These are phyloP conservation scores for Tonatia bakeri DNA, from an alignment of 2,113 vertebrate genomes.

Conservation along the genomic window DNA sequence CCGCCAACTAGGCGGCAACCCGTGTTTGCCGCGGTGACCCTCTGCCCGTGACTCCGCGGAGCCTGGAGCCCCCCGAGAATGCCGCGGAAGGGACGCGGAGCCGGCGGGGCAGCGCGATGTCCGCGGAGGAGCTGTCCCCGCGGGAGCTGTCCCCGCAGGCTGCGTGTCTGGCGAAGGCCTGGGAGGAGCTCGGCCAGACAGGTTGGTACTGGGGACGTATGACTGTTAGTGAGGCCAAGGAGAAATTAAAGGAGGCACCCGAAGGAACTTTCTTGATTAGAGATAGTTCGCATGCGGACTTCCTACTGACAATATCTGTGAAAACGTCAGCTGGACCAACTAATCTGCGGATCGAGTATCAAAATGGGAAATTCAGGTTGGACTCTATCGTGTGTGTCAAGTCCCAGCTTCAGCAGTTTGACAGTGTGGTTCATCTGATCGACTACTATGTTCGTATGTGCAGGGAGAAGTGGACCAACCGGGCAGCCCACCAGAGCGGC, in stretches of 20 bases:
- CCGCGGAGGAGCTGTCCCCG: constrained; percentile 59
- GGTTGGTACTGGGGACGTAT: constrained; percentile 97
- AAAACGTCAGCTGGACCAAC: constrained; percentile 96
- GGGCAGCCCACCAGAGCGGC: constrained; percentile 84
- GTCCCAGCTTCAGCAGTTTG: constrained; percentile 93
- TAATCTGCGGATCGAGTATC: constrained; percentile 94
- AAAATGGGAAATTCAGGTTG: constrained; percentile 94
- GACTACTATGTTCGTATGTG: constrained; percentile 94
- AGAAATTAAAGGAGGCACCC: constrained; percentile 89
- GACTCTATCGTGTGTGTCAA: constrained; percentile 94
- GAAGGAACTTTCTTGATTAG: constrained; percentile 96
- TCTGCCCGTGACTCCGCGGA: constrained; percentile 71
- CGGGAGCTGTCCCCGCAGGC: constrained; percentile 60
- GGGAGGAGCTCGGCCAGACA: constrained; percentile 67
- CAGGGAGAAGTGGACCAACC: constrained; percentile 78
- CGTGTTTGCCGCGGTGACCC: constrained; percentile 40
- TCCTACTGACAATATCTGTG: constrained; percentile 95
- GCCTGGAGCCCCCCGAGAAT: constrained; percentile 68
- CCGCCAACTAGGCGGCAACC: constrained; percentile 31
- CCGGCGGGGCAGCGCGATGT: constrained; percentile 50
- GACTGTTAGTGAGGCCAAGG: constrained; percentile 93
- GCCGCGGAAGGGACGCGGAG: constrained; percentile 61
- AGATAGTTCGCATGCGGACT: constrained; percentile 94
- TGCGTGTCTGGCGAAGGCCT: constrained; percentile 55
- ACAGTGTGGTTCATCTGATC: constrained; percentile 95